Base-by-base conservation (phyloP, 2,797 vertebrate genomes). In the Hirundo rustica region DNA sequence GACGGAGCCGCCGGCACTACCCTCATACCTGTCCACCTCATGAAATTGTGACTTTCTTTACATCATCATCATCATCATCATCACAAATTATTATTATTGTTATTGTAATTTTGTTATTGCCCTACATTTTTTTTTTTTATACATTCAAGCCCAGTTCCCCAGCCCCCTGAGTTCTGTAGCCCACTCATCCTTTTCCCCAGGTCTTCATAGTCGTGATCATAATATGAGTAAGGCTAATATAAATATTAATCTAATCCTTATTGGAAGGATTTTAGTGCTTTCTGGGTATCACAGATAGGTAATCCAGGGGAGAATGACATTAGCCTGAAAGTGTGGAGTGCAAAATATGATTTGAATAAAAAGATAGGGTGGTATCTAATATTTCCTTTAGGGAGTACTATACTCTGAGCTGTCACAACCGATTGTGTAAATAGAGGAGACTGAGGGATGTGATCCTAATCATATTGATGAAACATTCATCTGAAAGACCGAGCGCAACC, bases 371-470 rank as follows among this genome's bases (percentile, higher is more conserved):
- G 81, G 87, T 95, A 93, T 96, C 93, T 92, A 91, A 89, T 88
- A 94, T 97, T 97, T 97, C 95, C 97, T 98, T 97, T 94, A 97
- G 97, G 96, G 97, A 98, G 61, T 85, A 86, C 95, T 94, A 95
- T 96, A 83, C 96, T 97, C 96, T 4, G 90, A 98, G 96, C 97
- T 98, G 97, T 98, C 97, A 97, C 83, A 98, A 97, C 93, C 78
- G 68, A 98, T 98, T 96, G 92, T 95, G 93, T 92, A 96, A 97
- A 92, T 90, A 97, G 93, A 96, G 68, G 48, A 98, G 96, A 96
- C 95, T 95, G 95, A 96, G 87, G 89, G 94, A 96, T 93, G 89
- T 88, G 91, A 97, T 96, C 85, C 93, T 98, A 96, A 96, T 97
- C 96, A 97, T 92, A 97, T 61, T 97, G 96, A 98, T 97, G 97